Conservation (phyloP, 2,888 invertebrate species). For the Agrotis clavis region DNA sequence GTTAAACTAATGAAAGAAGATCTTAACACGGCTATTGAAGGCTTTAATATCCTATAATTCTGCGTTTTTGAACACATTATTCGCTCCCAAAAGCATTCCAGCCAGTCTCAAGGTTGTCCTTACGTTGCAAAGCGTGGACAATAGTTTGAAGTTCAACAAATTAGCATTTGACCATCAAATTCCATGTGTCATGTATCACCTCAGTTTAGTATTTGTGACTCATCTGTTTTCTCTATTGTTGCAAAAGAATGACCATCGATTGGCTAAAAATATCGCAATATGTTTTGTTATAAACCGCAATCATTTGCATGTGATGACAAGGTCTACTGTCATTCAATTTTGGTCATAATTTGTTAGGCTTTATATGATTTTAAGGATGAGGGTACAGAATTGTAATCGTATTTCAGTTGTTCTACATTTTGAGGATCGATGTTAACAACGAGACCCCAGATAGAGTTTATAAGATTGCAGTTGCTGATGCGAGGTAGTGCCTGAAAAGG, state of each 20-base stretch:
- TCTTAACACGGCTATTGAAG: not conserved
- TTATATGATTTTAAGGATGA: not conserved
- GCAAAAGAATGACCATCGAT: constrained; percentile 47
- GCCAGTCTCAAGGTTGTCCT: not conserved
- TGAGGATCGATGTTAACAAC: too few relatives aligned
- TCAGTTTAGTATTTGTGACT: constrained; percentile 51
- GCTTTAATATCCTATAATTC: not conserved
- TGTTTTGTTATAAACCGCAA: constrained; percentile 51
- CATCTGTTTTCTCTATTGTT: constrained; percentile 58
- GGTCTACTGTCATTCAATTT: constrained; percentile 2
- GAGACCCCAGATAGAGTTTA: too few relatives aligned
- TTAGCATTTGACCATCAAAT: constrained; percentile 31
- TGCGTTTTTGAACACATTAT: not conserved
- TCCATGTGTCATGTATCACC: constrained; percentile 37
- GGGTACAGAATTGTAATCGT: not conserved
- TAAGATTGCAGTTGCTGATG: too few relatives aligned
- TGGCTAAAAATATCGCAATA: constrained; percentile 47
- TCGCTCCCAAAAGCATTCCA: not conserved
- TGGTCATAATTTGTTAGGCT: not conserved
- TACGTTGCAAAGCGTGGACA: not conserved
- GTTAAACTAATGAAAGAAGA: too few relatives aligned
- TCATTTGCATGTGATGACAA: constrained; percentile 57
- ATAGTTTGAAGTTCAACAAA: not conserved
- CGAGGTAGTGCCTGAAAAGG: too few relatives aligned
- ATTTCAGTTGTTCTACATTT: not conserved